Percentiles rank a stretch among this genome's conserved stretches.
These are phyloP conservation scores for Drosophila prostipennis DNA, from an alignment of 2,888 invertebrate species.

Conservation along the genomic window DNA sequence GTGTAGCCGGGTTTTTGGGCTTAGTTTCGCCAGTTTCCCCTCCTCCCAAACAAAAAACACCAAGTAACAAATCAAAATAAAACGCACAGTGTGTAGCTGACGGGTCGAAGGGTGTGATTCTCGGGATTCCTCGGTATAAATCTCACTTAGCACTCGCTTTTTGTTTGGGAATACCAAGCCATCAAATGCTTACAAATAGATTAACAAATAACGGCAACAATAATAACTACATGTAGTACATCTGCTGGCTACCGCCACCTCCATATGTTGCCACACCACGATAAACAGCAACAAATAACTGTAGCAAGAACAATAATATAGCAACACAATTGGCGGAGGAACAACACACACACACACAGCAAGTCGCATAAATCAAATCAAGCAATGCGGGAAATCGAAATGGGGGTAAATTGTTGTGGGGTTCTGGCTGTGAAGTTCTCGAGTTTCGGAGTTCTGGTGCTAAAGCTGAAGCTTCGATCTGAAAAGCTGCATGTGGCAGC, in stretches of 20 bases:
- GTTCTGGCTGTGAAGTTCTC: not conserved
- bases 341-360: not conserved
- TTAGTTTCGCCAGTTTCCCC: constrained; percentile 5
- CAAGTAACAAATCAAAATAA: constrained; percentile 33
- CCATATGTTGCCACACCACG: constrained; percentile 73
- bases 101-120: constrained; percentile 15
- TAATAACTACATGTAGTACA: constrained; percentile 51
- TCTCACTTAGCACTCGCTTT: constrained; percentile 59
- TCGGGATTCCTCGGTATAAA: constrained; percentile 51
- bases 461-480: not conserved
- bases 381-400: constrained; percentile 27
- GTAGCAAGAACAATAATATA: constrained; percentile 36
- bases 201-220: constrained; percentile 71
- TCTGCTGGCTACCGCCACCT: constrained; percentile 35
- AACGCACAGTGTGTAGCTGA: constrained; percentile 66
- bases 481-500: constrained; percentile 64
- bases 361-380: constrained; percentile 62
- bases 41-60: not conserved
- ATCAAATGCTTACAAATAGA: constrained; percentile 59
- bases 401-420: constrained; percentile 7
- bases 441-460: not conserved
- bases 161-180: not conserved
- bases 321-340: constrained; percentile 40
- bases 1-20: constrained; percentile 6
- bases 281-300: constrained; percentile 38